phyloP scores from a whole-genome alignment of 2,888 invertebrate species.

The Ennomos quercinarius region DNA sequence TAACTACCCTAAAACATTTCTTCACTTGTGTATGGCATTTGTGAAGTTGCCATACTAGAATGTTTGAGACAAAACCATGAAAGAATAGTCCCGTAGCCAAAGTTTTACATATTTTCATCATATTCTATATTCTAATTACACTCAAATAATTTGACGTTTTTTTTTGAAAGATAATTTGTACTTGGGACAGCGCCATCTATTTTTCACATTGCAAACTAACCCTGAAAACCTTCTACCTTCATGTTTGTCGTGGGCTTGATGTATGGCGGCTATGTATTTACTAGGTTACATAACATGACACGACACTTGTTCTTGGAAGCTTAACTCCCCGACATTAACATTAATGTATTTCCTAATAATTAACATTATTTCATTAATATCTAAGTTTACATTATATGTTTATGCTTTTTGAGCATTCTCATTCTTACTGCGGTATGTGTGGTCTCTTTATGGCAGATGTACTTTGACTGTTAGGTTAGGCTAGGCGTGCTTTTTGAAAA shows the following conservation, averaged over 20 bases:
- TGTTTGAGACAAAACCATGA: too few species aligned
- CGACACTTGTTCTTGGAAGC: background rate
- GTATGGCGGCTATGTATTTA: too few species aligned
- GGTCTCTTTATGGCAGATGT: slow-evolving; percentile 28
- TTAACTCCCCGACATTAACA: slow-evolving; percentile 7
- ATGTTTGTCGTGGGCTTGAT: too few species aligned
- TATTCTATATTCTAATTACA: too few species aligned
- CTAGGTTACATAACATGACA: background rate
- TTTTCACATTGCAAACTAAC: background rate
- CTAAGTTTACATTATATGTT: slow-evolving; percentile 48
- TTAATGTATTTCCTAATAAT: slow-evolving; percentile 46
- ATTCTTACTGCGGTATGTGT: slow-evolving; percentile 17
- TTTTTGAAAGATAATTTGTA: too few species aligned
- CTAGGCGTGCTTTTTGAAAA: background rate
- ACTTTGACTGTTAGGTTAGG: slow-evolving; percentile 9
- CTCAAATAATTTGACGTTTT: too few species aligned
- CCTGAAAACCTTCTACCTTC: too few species aligned
- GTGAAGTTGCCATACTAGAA: too few species aligned
- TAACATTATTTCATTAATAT: slow-evolving; percentile 53
- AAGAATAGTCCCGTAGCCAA: too few species aligned
- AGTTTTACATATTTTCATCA: too few species aligned
- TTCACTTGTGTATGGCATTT: too few species aligned
- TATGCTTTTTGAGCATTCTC: slow-evolving; percentile 60
- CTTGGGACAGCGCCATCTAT: background rate
- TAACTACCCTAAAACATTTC: too few species aligned